A percentile compares a stretch with the other conserved stretches of the same genome.
Evolutionary conservation across 2,797 vertebrate species (phyloP).

Genomic region (Poeciliopsis paucimaculata): DNA sequence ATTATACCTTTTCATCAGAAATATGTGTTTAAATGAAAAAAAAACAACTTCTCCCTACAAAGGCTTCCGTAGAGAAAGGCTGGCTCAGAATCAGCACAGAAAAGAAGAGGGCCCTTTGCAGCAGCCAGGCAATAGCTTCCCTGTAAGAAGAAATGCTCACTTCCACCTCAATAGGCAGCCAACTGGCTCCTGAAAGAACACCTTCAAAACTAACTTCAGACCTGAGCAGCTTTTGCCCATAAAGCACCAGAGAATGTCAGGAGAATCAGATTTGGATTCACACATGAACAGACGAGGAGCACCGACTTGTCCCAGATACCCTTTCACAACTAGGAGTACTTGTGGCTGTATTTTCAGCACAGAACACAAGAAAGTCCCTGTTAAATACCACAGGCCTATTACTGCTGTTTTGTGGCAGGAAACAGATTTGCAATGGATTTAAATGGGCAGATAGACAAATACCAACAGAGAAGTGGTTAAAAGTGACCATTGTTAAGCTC

Average conservation of each 20-base stretch:
- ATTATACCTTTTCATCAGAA: background rate
- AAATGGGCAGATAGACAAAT: background rate
- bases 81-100: constrained; percentile 21
- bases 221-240: constrained; percentile 43
- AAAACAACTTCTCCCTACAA: constrained; percentile 13
- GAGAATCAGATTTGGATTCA: background rate
- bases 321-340: background rate
- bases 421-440: background rate
- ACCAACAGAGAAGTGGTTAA: background rate
- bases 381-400: background rate
- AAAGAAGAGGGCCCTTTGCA: constrained; percentile 35
- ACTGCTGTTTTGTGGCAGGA: background rate
- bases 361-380: background rate
- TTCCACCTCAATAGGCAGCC: constrained; percentile 32
- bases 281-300: background rate
- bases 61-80: constrained; percentile 24
- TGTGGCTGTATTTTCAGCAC: background rate
- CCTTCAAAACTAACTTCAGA: constrained; percentile 40
- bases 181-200: constrained; percentile 49
- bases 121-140: constrained; percentile 39
- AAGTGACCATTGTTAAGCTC: background rate
- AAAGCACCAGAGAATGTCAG: background rate
- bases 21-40: background rate
- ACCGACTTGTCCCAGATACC: background rate
- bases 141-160: constrained; percentile 45